Evolutionary conservation across 1,140 invertebrate species (phyloP), one percentile per base, ranked within the genome.

Genomic region (Drosophila grimshawi): DNA sequence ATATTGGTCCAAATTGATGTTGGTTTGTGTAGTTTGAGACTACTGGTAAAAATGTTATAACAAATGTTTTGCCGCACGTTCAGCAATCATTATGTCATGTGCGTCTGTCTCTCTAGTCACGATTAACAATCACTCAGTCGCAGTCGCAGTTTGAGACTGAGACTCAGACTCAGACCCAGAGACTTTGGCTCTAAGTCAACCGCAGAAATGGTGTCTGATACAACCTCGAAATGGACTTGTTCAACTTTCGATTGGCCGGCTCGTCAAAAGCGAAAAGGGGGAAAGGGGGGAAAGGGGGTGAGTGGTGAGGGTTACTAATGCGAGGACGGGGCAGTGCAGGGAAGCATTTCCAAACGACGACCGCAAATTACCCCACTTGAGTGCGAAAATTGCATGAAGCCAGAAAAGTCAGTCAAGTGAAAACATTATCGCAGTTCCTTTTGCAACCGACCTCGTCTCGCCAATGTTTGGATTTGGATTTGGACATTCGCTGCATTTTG

Each of bases 311-410:
- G 19, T 19, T 19, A 19, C 19, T 19, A 19, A 19, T 19, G 19
- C 19, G 19, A 19, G 19, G 19, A 19, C 19, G 19, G 19, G 0
- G 19, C 19, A 1, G 19, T 19, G 11, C 8, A 46, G 33, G n/a
- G 55, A 68, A 68, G 65, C 51, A 41, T 68, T 68, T 68, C 37
- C 64, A 69, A 81, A 86, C 68, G 75, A 78, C 70, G 70, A 78
- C 81, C 78, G 78, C 81, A 83, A 85, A 85, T 85, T 85, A 85
- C 81, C 76, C 80, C 70, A 85, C 68, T 85, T 85, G 81, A 85
- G 81, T 85, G 81, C 67, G 81, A 85, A 85, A 85, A 85, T 77
- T 85, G 81, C 81, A 77, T 62, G 75, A 46, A 57, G 30, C 61
- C 70, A 57, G 62, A 63, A 72, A 78, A 85, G 51, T 80, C 81